Evolutionary conservation across 2,113 vertebrate genomes (phyloP).

Genomic region (Mola mola): DNA sequence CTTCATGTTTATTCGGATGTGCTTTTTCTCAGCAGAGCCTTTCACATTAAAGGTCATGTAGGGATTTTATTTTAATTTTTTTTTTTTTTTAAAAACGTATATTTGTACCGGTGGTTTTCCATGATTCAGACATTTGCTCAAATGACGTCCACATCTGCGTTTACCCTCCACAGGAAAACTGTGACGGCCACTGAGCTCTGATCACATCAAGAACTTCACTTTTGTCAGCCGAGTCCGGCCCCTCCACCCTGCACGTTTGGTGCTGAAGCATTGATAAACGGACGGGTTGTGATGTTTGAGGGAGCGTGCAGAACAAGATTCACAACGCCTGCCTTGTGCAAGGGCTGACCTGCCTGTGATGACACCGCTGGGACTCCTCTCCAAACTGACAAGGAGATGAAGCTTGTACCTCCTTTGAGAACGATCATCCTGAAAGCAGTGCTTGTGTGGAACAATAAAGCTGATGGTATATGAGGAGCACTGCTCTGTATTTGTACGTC

Average conservation of each 20-base stretch:
- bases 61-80: no score
- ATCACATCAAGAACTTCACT: constrained; percentile 26
- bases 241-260: constrained; percentile 34
- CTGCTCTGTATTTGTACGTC: constrained; percentile 3
- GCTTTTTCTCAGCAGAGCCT: no score
- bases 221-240: constrained; percentile 22
- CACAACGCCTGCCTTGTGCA: constrained; percentile 20
- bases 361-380: constrained; percentile 37
- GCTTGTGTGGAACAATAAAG: constrained; percentile 39
- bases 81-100: no score
- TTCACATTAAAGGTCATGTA: no score
- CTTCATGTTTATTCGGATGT: no score
- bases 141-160: constrained; percentile 24
- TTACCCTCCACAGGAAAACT: constrained; percentile 75
- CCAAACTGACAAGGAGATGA: constrained; percentile 24
- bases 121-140: no score
- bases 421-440: constrained; percentile 31
- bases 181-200: constrained; percentile 72
- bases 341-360: constrained; percentile 27
- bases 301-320: constrained; percentile 24
- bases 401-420: constrained; percentile 27
- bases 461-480: not conserved
- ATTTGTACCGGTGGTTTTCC: no score
- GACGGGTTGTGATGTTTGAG: constrained; percentile 21
- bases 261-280: constrained; percentile 28